Evolutionary conservation across 2,113 vertebrate genomes (phyloP), one percentile per base, ranked within the genome.

Genomic region (Zosterops lateralis): DNA sequence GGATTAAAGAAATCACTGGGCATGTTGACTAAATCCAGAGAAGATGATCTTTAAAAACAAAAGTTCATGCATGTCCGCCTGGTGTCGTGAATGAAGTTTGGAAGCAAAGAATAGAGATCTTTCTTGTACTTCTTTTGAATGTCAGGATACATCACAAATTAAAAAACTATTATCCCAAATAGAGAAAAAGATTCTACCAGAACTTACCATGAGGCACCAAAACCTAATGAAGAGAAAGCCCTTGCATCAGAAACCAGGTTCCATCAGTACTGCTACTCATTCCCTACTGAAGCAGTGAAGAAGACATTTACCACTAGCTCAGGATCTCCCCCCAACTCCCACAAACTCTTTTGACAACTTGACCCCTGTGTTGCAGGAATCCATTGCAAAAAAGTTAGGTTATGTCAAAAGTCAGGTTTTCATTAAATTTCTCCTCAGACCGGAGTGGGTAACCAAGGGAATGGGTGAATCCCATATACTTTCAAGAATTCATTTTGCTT

Each of bases 181-280:
- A 64, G 5, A 3, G 10, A 17, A 78, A 56, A 73, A 48, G 4
- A 4, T 68, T 83, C 32, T 62, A 8, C 5, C 54, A 80, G 58
- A n/a, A 5, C 6, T 72, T 47, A 31, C 42, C 21, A 38, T 4
- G 22, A 82, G 8, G 8, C 15, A 44, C 5, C 10, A 65, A 76
- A 72, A 72, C 4, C 7, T 53, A 56, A 34, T 0, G 1, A 82
- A 2, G 12, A 85, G 26, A 71, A 66, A 74, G 2, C 1, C 5
- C 38, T 60, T 19, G 24, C 18, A 6, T 31, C 28, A 56, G 67
- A 92, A 95, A 44, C 1, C 4, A 36, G 40, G 8, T 15, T 82
- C 19, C 36, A 20, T 32, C 36, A 48, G 16, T 56, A 40, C 19
- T 48, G 31, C 24, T 64, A 54, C 28, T 68, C 31, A n/a, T 9